Conservation (phyloP, 2,797 vertebrate species). For the Cetoscarus ocellatus region DNA sequence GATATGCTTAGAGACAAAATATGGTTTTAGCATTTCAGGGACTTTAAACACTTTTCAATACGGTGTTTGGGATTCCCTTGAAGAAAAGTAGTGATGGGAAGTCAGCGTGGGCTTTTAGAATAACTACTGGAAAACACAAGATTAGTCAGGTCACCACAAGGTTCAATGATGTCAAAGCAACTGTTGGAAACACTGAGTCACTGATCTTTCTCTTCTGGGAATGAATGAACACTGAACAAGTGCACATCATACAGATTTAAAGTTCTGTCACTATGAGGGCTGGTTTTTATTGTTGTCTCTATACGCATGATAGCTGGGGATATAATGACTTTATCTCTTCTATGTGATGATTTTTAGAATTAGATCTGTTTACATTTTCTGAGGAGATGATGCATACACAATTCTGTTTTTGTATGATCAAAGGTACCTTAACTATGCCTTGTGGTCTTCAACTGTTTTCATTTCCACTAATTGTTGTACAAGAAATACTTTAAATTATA, state of each 20-base stretch:
- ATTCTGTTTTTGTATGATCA: no score
- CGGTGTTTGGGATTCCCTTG: background rate
- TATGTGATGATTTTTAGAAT: background rate
- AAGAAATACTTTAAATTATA: no score
- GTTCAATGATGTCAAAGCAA: background rate
- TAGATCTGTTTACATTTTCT: background rate
- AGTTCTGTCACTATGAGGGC: background rate
- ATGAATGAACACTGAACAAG: background rate
- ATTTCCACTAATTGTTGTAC: no score
- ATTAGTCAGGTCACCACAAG: background rate
- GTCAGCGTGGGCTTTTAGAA: slow-evolving; percentile 1
- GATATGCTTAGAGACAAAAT: no score
- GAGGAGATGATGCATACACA: no score
- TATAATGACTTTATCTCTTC: background rate
- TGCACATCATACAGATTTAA: no score
- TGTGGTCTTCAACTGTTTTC: no score
- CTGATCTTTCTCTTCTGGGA: background rate
- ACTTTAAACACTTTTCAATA: background rate
- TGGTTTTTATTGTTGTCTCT: background rate
- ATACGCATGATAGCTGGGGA: background rate
- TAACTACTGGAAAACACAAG: background rate
- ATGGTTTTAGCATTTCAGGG: no score
- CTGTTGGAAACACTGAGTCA: background rate
- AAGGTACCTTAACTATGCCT: no score
- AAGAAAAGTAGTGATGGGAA: slow-evolving; percentile 11